Base-by-base conservation (phyloP, 37 sponge, comb jelly and placozoan genomes). In the Beroe forskalii region DNA sequence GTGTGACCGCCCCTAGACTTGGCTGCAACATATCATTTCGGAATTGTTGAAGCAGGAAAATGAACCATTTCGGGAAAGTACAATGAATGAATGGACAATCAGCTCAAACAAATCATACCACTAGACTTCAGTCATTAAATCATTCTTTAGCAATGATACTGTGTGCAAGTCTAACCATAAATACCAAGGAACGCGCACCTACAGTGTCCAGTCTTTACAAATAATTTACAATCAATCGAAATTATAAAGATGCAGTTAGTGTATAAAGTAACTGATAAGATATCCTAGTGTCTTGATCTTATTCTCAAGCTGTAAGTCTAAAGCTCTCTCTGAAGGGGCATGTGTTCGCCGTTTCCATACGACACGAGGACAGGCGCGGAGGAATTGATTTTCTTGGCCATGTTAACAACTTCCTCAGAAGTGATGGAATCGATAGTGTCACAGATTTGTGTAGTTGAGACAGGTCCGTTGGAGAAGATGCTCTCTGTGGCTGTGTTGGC, bases 251-350 rank as follows among this genome's bases (percentile, higher is more conserved):
- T 48, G 55, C 55, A 48, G 6, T 48, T 17, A 17, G 12, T 17
- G 6, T 12, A 48, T 48, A 17, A 6, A 48, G 12, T 48, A 48
- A 12, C 55, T 48, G 55, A 48, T 48, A 12, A 48, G 55, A 12
- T 48, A n/a, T 48, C 55, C 55, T 48, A 48, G 55, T 48, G 6
- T 48, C 12, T 48, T 6, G n/a, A n/a, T n/a, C n/a, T n/a, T n/a
- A n/a, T n/a, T n/a, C n/a, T n/a, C n/a, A n/a, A n/a, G n/a, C n/a
- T n/a, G 55, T 6, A 12, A 12, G 55, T 48, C 12, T 48, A 48
- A 48, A 80, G 48, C 35, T 80, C 86, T 80, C 86, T 41, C 55
- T 80, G 86, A 8, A 80, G 86, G 44, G 86, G 86, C 86, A 80
- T 80, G 31, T 42, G n/a, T 43, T 80, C 86, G 24, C 20, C 86